phyloP scores from a whole-genome alignment of 2,797 vertebrate genomes.

The Thamnophis elegans region DNA sequence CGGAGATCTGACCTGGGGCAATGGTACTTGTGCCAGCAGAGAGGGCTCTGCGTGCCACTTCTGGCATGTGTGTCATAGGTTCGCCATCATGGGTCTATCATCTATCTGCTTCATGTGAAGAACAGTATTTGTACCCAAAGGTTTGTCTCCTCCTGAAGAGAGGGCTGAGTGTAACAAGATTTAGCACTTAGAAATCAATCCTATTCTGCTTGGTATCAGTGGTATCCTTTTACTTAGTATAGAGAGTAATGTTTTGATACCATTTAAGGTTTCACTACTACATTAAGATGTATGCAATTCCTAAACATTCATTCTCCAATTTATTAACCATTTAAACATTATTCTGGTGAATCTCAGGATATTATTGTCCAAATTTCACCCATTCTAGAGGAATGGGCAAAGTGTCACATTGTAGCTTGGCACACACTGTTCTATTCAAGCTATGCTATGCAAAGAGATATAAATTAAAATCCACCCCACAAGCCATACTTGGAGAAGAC shows the following conservation, averaged over 20 bases:
- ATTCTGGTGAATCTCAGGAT: background rate
- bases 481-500: conserved; percentile 47
- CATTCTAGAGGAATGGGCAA: conserved; percentile 30
- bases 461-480: conserved; percentile 36
- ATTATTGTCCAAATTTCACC: conserved; percentile 41
- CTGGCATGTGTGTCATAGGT: too few species aligned
- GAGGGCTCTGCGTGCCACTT: too few species aligned
- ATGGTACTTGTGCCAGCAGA: too few species aligned
- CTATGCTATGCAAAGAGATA: conserved; percentile 28
- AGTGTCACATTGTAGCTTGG: conserved; percentile 42
- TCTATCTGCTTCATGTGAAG: background rate
- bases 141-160: background rate
- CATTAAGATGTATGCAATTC: background rate
- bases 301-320: background rate
- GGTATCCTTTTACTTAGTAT: background rate
- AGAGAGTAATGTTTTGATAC: background rate
- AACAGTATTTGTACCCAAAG: background rate
- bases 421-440: conserved; percentile 49
- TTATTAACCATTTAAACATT: background rate
- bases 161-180: background rate
- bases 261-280: background rate
- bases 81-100: too few species aligned
- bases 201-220: background rate
- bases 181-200: background rate
- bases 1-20: too few species aligned